Evolutionary conservation across 2,797 vertebrate species (phyloP).

Genomic region (Propithecus perrieri): DNA sequence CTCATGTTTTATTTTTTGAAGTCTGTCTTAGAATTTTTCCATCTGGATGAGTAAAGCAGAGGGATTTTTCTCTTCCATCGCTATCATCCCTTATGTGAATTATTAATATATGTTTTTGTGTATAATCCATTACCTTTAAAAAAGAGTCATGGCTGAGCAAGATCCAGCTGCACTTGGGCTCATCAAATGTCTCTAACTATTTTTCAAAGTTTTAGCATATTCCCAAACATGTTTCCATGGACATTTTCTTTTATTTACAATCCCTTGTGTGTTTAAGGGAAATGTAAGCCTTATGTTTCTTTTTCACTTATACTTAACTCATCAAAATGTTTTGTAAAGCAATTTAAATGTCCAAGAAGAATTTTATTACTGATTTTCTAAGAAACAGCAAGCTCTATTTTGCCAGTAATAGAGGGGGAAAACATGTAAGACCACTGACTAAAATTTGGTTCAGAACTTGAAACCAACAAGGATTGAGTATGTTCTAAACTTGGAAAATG

Average conservation of each 20-base stretch:
- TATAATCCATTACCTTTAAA: conserved; percentile 71
- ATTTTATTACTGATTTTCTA: conserved; percentile 74
- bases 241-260: conserved; percentile 65
- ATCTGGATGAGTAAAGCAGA: conserved; percentile 65
- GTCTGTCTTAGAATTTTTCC: conserved; percentile 56
- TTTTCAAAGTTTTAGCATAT: conserved; percentile 64
- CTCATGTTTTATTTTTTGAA: conserved; percentile 53
- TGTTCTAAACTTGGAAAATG: conserved; percentile 42
- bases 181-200: conserved; percentile 55
- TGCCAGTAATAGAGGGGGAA: conserved; percentile 28
- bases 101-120: conserved; percentile 74
- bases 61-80: conserved; percentile 45
- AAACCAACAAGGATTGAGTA: conserved; percentile 40
- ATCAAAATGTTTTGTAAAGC: conserved; percentile 74
- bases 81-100: conserved; percentile 60
- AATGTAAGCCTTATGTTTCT: conserved; percentile 77
- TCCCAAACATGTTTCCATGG: conserved; percentile 62
- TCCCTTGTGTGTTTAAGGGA: conserved; percentile 72
- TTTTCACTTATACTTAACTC: conserved; percentile 74
- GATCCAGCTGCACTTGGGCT: conserved; percentile 67
- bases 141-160: conserved; percentile 61
- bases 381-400: conserved; percentile 60
- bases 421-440: conserved; percentile 16
- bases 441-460: conserved; percentile 33
- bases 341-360: conserved; percentile 66